Conservation (phyloP, 2,797 vertebrate species). For the Peromyscus melanophrys region DNA sequence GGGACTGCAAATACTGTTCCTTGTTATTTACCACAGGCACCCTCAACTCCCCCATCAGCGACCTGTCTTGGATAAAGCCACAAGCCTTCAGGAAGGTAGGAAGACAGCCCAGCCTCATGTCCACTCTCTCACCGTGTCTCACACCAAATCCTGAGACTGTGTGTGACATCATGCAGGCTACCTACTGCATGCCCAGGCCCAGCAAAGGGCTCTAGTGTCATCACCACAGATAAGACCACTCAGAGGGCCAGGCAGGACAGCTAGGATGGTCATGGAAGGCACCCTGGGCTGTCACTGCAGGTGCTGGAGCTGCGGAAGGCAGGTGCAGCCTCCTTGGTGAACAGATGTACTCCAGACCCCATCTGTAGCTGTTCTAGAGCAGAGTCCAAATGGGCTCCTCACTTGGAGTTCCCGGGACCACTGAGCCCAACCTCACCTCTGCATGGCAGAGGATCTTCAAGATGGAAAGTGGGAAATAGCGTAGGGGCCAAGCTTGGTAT, state of each 20-base stretch:
- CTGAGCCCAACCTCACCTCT: neutral
- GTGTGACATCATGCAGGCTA: neutral
- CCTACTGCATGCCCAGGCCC: neutral
- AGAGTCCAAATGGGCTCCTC: neutral
- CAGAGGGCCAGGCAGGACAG: rapidly evolving
- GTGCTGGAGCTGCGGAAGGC: neutral
- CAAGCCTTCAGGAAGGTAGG: neutral
- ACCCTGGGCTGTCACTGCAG: neutral
- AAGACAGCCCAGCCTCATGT: neutral
- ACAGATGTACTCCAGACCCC: neutral
- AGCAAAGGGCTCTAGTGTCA: neutral
- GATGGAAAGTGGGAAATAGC: neutral
- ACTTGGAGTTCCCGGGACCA: neutral
- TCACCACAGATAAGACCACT: neutral
- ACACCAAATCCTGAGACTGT: rapidly evolving
- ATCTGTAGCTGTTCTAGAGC: neutral
- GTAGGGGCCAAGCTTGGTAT: neutral
- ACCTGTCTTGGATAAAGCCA: neutral
- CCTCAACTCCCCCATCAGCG: neutral
- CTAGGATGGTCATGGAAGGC: too few species aligned
- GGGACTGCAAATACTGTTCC: rapidly evolving
- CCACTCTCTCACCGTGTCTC: neutral
- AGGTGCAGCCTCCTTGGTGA: neutral
- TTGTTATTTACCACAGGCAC: neutral
- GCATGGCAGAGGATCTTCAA: neutral